Evolutionary conservation across 2,888 invertebrate genomes (phyloP), one percentile per base, ranked within the genome.

Genomic region (Eilema griseolum): DNA sequence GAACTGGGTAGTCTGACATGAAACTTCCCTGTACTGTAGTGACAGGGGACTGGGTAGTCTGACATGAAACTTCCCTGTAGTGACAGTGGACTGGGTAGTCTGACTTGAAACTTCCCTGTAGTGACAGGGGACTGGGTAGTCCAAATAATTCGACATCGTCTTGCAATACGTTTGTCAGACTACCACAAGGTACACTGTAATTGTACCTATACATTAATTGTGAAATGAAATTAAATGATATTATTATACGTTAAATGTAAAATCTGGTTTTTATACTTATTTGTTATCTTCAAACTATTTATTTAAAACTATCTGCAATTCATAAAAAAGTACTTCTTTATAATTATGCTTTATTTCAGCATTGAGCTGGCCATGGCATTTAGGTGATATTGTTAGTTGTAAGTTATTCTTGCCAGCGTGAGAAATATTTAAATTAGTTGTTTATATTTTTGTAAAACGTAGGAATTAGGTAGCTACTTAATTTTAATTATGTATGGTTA

Each of bases 371-470:
- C 23, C 23, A 1, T 37, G 11, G 41, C 28, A 16, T 14, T 59
- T 26, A 59, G 26, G 26, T 26, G 26, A 26, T 59, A 26, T 26
- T 20, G 7, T 26, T 20, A 11, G 10, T 8, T 41, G 16, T 62
- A 62, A 10, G 24, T 11, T 8, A 62, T 41, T 62, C 41, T 62
- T 62, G 62, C 26, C 62, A 41, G 26, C 41, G 62, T 62, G 26
- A 16, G 41, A 62, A 41, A 62, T 37, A 41, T 31, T 24, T 62
- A 62, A 41, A 41, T 62, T 16, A 26, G 26, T 4, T 24, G 14
- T 33, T 24, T 62, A 14, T 23, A 33, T 24, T n/a, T 61, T 23
- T 61, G 8, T 28, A 60, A n/a, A 2, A 60, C 33, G 37, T 62
- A 62, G 24, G 24, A 26, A 16, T 41, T 41, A 16, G 26, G 24